Base-by-base conservation (phyloP, 2,888 invertebrate species). In the Lasioglossum morio region DNA sequence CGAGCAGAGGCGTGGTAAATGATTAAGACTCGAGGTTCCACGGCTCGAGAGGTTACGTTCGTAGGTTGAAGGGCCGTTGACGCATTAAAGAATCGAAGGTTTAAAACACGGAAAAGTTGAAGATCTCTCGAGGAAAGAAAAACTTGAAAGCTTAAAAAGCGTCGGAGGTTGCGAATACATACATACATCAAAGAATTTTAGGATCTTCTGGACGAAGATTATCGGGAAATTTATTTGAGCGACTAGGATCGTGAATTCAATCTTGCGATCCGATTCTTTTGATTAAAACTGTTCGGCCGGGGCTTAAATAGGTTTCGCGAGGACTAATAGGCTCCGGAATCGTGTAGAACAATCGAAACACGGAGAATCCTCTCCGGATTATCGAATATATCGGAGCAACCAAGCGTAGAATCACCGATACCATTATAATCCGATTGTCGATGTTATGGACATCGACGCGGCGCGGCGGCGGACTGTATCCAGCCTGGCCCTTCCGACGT, bases 391-490 rank as follows among this genome's bases (percentile, higher is more conserved):
- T 69, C 74, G 78, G 30, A 19, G 57, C 80, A 79, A 66, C 27
- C 72, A 63, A 23, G 78, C 37, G 77, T 5, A 75, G 69, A 66
- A 77, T 63, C 77, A 70, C 66, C 53, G 70, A 75, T 72, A 66
- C 40, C 66, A 74, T 75, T 79, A 77, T 87, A 87, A 87, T 87
- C 84, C 79, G 84, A 87, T 87, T 84, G 87, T 57, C 81, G 72
- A 69, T 82, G 79, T 88, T 82, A 53, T 53, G 77, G 73, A 78
- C 82, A 69, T 69, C 40, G 63, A 43, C 60, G 14, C 57, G 23
- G 78, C 60, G 60, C 57, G 23, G n/a, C 48, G 82, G 43, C 57
- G 34, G 34, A 37, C 74, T 66, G 27, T 60, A 78, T 69, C 66
- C 40, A n/a, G 30, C 72, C 53, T 48, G 30, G 30, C 57, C 57